Conservation (phyloP, 2,888 invertebrate species). For the Heteropelma amictum region DNA sequence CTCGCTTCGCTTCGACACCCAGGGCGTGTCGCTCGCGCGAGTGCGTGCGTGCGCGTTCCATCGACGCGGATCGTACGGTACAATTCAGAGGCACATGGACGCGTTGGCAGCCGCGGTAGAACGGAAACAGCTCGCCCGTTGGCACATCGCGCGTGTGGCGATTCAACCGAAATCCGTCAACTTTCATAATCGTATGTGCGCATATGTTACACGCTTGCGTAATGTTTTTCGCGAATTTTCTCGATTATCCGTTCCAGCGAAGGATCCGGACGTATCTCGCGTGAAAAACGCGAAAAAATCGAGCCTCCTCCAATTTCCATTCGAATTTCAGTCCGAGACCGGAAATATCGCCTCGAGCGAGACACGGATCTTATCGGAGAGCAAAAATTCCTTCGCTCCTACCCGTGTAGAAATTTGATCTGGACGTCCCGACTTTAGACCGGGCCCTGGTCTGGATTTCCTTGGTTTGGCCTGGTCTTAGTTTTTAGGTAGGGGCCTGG, state of each 20-base stretch:
- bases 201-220: conserved; percentile 13
- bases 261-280: too few species aligned
- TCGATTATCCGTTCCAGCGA: neutral
- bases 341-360: too few species aligned
- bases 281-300: too few species aligned
- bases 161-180: conserved; percentile 16
- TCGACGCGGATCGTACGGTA: conserved; percentile 45
- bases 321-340: too few species aligned
- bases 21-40: conserved; percentile 41
- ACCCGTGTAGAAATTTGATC: too few species aligned
- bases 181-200: conserved; percentile 12
- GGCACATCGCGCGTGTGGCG: conserved; percentile 11
- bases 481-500: too few species aligned
- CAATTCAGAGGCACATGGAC: conserved; percentile 45
- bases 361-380: too few species aligned
- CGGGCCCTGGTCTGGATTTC: too few species aligned
- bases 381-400: too few species aligned
- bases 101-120: conserved; percentile 33
- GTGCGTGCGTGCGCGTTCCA: conserved; percentile 25
- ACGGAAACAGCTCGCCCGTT: conserved; percentile 38
- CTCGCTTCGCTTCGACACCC: conserved; percentile 40
- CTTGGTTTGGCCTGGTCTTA: too few species aligned
- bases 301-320: too few species aligned
- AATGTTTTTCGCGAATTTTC: neutral
- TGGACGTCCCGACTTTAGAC: too few species aligned